These are phyloP conservation scores for Oncorhynchus tshawytscha DNA, from an alignment of 2,113 vertebrate species.

Conservation along the genomic window DNA sequence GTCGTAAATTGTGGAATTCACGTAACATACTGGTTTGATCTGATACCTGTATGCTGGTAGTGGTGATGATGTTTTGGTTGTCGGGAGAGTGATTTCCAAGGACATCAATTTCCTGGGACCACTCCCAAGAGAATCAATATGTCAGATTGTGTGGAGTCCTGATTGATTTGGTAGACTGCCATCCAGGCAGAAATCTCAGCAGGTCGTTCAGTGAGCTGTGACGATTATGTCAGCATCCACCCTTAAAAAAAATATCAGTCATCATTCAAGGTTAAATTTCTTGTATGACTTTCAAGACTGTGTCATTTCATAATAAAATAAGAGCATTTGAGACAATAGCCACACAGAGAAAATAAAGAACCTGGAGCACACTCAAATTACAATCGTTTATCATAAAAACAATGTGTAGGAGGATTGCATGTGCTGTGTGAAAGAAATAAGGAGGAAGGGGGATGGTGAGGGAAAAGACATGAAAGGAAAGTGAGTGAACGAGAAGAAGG, in stretches of 20 bases:
- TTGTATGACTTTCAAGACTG: slow-evolving; percentile 5
- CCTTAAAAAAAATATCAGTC: slow-evolving; percentile 30
- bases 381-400: too few relatives aligned
- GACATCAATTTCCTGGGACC: slow-evolving; percentile 30
- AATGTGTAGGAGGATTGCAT: too few relatives aligned
- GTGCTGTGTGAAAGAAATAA: too few relatives aligned
- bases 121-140: slow-evolving; percentile 34
- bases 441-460: too few relatives aligned
- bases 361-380: too few relatives aligned
- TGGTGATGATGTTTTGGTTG: not conserved
- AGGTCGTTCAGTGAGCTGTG: slow-evolving; percentile 25
- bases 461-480: not conserved
- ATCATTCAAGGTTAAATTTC: slow-evolving; percentile 15
- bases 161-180: slow-evolving; percentile 55
- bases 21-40: not conserved
- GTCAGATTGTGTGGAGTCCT: slow-evolving; percentile 40
- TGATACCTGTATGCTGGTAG: not conserved
- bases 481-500: slow-evolving; percentile 12
- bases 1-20: not conserved
- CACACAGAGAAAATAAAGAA: too few relatives aligned
- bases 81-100: slow-evolving; percentile 19
- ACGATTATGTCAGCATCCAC: slow-evolving; percentile 36
- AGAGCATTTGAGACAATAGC: too few relatives aligned
- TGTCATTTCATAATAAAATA: too few relatives aligned
- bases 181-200: slow-evolving; percentile 43